phyloP scores from a whole-genome alignment of 2,113 vertebrate genomes.

The Abramis brama region DNA sequence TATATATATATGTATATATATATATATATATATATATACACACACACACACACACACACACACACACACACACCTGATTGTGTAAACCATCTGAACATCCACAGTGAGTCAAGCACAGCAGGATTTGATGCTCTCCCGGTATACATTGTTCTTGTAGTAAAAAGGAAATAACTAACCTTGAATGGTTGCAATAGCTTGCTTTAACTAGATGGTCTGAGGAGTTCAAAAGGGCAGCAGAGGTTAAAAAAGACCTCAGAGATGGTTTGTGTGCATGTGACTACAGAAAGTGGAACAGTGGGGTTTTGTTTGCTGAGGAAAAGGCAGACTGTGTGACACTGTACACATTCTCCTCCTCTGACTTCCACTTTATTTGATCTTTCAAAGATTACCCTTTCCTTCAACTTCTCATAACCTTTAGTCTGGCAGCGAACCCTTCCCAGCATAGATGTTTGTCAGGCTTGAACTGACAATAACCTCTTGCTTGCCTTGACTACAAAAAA shows the following conservation, averaged over 20 bases:
- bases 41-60: no score
- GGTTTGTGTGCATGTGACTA: slow-evolving; percentile 32
- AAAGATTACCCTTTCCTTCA: slow-evolving; percentile 64
- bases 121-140: slow-evolving; percentile 26
- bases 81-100: slow-evolving; percentile 8
- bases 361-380: slow-evolving; percentile 65
- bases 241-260: slow-evolving; percentile 50
- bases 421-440: slow-evolving; percentile 56
- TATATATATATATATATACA: no score
- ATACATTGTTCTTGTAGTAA: slow-evolving; percentile 34
- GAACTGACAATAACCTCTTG: slow-evolving; percentile 63
- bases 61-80: neutral
- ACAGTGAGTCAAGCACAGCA: slow-evolving; percentile 36
- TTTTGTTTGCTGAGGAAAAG: slow-evolving; percentile 58
- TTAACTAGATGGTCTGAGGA: slow-evolving; percentile 48
- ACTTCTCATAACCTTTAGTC: slow-evolving; percentile 65
- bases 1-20: no score
- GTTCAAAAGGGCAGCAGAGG: slow-evolving; percentile 56
- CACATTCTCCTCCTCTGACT: slow-evolving; percentile 47
- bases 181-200: slow-evolving; percentile 46
- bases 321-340: slow-evolving; percentile 52
- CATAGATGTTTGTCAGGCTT: slow-evolving; percentile 60
- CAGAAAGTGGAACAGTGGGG: slow-evolving; percentile 52
- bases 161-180: slow-evolving; percentile 56
- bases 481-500: slow-evolving; percentile 57